Evolutionary conservation across 2,888 invertebrate species (phyloP), one percentile per base, ranked within the genome.

Genomic region (Temnothorax ravouxi): DNA sequence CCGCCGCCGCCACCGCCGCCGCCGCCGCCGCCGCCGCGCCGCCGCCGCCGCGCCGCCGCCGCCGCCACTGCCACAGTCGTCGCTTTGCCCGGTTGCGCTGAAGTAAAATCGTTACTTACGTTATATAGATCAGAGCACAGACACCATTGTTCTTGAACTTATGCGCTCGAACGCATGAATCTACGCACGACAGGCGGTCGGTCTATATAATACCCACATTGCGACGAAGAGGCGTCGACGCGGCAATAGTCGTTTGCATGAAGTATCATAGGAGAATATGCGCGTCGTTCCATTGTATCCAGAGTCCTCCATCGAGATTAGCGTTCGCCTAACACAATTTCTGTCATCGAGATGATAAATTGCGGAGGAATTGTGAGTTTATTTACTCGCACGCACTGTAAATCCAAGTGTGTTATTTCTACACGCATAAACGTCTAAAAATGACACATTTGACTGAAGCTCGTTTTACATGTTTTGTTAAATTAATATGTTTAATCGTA

Each of bases 61-160:
- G 41, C 61, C 25, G 25, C 61, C 21, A 38, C 34, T 6, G 5
- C 34, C 56, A 18, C 41, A 18, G 52, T 21, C 38, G 25, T n/a
- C 15, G 64, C 41, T 29, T 50, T 29, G 66, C n/a, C 59, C 3
- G 38, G 71, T 72, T 47, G 47, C 54, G 66, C 84, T 84, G 82
- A 76, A 50, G 93, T 92, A 94, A 93, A 93, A 94, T 93, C 92
- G 90, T 93, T 93, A 87, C 84, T 80, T 87, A 85, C 92, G 92
- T 93, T 88, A 92, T 93, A 93, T 91, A 91, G 92, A 93, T 93
- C 93, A 92, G 62, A 74, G 67, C 75, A 62, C 90, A 90, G 88
- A 89, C 92, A 92, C 92, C 92, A 94, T 94, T 93, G 93, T 94
- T 94, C 94, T 93, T 93, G 93, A 94, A 94, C 94, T 93, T 94